Evolutionary conservation across 2,113 vertebrate species (phyloP), one percentile per base, ranked within the genome.

Genomic region (Neomonachus schauinslandi): DNA sequence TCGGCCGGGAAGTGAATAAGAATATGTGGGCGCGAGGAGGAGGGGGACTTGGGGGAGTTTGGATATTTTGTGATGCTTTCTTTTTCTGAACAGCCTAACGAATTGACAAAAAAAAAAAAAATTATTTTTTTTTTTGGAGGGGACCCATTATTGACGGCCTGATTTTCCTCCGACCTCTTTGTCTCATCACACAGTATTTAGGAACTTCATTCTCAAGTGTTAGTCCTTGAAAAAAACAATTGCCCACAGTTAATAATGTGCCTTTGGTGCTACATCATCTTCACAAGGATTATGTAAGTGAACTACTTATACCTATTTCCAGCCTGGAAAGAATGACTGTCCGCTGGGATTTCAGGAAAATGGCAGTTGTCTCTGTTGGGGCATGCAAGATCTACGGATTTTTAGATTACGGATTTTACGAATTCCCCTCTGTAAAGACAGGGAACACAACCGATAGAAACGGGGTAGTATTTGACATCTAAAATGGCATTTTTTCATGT

Each of bases 141-240:
- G 86, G 24, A 55, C 14, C 16, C 19, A 91, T 46, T 55, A 65
- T 53, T 89, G 67, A 80, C 39, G n/a, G 14, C n/a, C 4, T 59
- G 26, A 4, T 46, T 89, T 91, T 79, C 18, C 19, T 91, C 33
- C 36, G 51, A 87, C 9, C 26, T 95, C 24, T 55, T 83, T 86
- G 26, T 24, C 2, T 36, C 79, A 26, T 33, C 31, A 33, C n/a
- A 8, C 22, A 71, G 0, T 65, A 8, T 81, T 71, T 81, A 96
- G 36, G 36, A 95, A 86, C 57, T 86, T 96, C 63, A 51, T 86
- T 59, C 42, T 36, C 31, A 65, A 69, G 72, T 59, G 33, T 71
- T 79, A 94, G n/a, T 79, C 31, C 18, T 87, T 89, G 55, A 90
- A 69, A 90, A 90, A 55, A 80, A 69, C 67, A 69, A 59, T 55